Evolutionary conservation across 2,797 vertebrate species (phyloP), one percentile per base, ranked within the genome.

Genomic region (Mareca strepera): DNA sequence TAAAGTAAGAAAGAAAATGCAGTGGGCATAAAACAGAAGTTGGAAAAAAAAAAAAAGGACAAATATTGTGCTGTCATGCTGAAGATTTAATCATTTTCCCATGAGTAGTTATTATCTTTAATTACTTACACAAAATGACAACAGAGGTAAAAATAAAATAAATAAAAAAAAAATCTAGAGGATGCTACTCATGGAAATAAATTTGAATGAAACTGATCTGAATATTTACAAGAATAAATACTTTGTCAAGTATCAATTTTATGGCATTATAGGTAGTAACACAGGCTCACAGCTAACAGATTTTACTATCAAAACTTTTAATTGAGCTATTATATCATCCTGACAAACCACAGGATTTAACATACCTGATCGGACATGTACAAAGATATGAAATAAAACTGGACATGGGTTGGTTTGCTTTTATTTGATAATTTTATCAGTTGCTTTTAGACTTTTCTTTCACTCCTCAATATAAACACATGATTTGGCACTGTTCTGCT

Each of bases 221-320:
- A 62, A 64, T 82, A 94, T 86, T 90, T 94, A 83, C 18, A 81
- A 85, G 35, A n/a, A 74, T 67, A 91, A 84, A 72, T 33, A 53
- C 17, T 77, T 76, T 26, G 31, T 68, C 53, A 88, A 92, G 50
- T 35, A 60, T 80, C 41, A 94, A 90, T 60, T 18, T 20, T 28
- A 15, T 33, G 29, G 46, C 33, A 91, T 33, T 44, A 4, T 53
- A 86, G 52, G 7, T 4, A 69, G 73, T 68, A 90, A 76, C 22
- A 46, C 46, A 90, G 96, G 86, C 39, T 46, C 87, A 67, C 39
- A 90, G 16, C 44, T 68, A 83, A 69, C 12, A 88, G 44, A 64
- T 73, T 93, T 88, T 60, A 70, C 14, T 74, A 56, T 7, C 4
- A 2, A 72, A 62, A 46, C 46, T 81, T 93, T 87, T 93, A 95